phyloP scores from a whole-genome alignment of 1,140 invertebrate species.

The Drosophila takahashii region DNA sequence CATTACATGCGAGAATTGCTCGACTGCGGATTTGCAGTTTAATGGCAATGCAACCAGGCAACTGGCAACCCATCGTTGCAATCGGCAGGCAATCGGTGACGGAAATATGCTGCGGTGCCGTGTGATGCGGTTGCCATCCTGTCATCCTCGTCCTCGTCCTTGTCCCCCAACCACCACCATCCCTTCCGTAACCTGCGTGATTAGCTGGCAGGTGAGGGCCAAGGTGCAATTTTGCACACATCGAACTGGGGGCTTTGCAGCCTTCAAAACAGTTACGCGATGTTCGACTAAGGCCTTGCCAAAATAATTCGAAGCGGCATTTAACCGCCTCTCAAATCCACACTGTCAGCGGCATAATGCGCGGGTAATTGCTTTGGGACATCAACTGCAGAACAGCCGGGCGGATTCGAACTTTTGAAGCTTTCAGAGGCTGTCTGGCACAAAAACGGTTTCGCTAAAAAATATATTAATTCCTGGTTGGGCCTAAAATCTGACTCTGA shows the following conservation, averaged over 20 bases:
- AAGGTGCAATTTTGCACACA: slow-evolving; percentile 18
- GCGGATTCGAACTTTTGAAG: neutral
- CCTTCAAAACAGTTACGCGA: slow-evolving; percentile 10
- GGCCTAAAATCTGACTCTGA: neutral
- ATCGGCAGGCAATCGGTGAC: slow-evolving; percentile 55
- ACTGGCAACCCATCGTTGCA: slow-evolving; percentile 34
- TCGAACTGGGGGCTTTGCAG: neutral
- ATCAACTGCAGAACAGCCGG: slow-evolving; percentile 11
- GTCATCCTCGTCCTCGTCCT: slow-evolving; percentile 8
- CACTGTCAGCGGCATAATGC: slow-evolving; percentile 31
- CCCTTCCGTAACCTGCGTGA: too few relatives aligned
- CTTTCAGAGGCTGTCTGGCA: neutral
- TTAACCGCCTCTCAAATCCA: slow-evolving; percentile 27
- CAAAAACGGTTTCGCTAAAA: neutral
- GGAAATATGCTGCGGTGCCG: slow-evolving; percentile 55
- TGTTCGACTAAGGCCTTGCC: slow-evolving; percentile 12
- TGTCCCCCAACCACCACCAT: too few relatives aligned
- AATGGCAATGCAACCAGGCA: slow-evolving; percentile 64
- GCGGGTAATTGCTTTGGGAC: slow-evolving; percentile 37
- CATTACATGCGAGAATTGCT: slow-evolving; percentile 79
- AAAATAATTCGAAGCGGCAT: slow-evolving; percentile 31
- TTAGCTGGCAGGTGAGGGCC: slow-evolving; percentile 24
- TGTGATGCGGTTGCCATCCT: slow-evolving; percentile 52
- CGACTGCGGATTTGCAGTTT: slow-evolving; percentile 77
- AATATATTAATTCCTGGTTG: neutral